Conservation (phyloP, 2,797 vertebrate genomes). For the Myripristis murdjan region DNA sequence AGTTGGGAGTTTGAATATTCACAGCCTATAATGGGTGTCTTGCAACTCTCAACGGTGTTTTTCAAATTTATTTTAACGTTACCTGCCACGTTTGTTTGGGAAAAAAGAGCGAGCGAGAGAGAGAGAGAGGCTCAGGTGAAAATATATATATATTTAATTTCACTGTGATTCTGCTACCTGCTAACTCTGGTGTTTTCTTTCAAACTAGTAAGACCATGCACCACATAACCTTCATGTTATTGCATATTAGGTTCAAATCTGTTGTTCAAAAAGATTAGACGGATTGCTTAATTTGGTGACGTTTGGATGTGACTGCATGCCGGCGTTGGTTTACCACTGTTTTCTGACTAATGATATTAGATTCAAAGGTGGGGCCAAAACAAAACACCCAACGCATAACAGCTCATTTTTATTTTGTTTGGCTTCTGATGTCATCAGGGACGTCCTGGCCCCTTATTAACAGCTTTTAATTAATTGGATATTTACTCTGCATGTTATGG, state of each 20-base stretch:
- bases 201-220: neutral
- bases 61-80: no score
- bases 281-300: neutral
- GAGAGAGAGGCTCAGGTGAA: neutral
- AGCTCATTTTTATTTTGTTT: slow-evolving; percentile 1
- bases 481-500: neutral
- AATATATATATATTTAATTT: neutral
- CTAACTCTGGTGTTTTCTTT: slow-evolving; percentile 8
- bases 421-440: neutral
- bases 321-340: neutral
- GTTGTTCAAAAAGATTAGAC: neutral
- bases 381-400: neutral
- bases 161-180: slow-evolving; percentile 8
- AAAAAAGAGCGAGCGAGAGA: no score
- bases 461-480: neutral
- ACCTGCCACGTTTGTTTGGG: no score
- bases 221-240: neutral
- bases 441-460: neutral
- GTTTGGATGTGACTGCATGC: neutral
- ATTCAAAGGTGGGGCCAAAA: neutral
- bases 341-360: neutral
- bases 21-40: no score
- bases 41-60: no score
- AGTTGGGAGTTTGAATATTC: neutral
- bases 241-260: neutral